phyloP scores from a whole-genome alignment of 2,797 vertebrate species.

The Scolopax rusticola region DNA sequence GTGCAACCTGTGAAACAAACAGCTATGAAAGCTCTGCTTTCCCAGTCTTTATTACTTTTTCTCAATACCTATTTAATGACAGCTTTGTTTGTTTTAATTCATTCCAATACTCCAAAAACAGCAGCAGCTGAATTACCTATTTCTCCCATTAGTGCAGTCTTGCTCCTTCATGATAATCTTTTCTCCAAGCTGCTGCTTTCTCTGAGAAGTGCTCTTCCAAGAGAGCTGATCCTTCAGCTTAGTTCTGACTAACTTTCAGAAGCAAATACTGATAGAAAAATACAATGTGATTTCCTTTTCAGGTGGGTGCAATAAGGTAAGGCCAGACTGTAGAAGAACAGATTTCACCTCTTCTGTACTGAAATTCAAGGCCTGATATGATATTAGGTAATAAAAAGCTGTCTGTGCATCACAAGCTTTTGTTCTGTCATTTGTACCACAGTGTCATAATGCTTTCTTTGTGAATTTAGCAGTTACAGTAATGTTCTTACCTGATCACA shows the following conservation, averaged over 20 bases:
- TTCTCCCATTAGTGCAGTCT: constrained; percentile 67
- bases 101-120: constrained; percentile 1
- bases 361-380: neutral
- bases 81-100: constrained; percentile 45
- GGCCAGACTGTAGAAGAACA: neutral
- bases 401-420: neutral
- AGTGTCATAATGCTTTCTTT: neutral
- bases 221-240: neutral
- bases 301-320: neutral
- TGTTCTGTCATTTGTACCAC: neutral
- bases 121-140: constrained; percentile 59
- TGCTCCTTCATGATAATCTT: constrained; percentile 1
- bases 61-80: neutral
- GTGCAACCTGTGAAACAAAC: neutral
- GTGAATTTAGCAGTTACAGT: neutral
- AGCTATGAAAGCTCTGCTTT: neutral
- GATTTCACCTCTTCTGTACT: neutral
- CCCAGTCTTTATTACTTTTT: neutral
- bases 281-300: neutral
- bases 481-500: neutral
- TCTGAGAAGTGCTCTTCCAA: constrained; percentile 5
- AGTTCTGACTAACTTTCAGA: neutral
- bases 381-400: neutral
- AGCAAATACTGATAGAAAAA: neutral
- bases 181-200: constrained; percentile 36